Percentiles rank a stretch among this genome's conserved stretches.
Conservation (phyloP, 2,797 vertebrate genomes). For the Petrocephalus sullivani region DNA sequence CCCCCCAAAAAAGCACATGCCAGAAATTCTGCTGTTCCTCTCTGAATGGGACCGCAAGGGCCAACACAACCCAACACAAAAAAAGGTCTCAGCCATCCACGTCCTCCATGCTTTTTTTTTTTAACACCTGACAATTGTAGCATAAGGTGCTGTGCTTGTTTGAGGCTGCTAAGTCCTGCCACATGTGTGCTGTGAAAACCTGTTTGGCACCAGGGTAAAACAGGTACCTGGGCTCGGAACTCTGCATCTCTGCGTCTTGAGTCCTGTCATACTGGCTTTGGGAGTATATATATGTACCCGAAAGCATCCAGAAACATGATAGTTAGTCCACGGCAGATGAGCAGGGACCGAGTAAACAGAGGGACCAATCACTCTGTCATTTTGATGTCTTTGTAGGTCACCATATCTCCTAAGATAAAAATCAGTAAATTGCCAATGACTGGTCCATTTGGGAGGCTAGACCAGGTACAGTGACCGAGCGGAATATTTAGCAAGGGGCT, state of each 20-base stretch:
- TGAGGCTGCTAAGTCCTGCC: not conserved
- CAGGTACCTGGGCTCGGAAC: not conserved
- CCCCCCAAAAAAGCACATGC: not conserved
- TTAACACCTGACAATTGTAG: not conserved
- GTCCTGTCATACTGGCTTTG: not conserved
- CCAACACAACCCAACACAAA: not conserved
- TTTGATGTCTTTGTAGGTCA: not conserved
- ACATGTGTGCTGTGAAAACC: not conserved
- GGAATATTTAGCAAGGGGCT: not conserved
- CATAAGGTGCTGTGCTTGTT: not conserved
- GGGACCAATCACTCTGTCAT: not conserved
- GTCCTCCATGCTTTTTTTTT: conserved; percentile 7
- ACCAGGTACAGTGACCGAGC: not conserved
- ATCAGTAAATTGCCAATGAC: not conserved
- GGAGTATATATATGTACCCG: not conserved
- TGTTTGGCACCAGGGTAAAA: not conserved
- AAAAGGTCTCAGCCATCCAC: conserved; percentile 17
- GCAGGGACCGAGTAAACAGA: not conserved
- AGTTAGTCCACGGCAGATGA: not conserved
- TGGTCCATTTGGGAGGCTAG: not conserved
- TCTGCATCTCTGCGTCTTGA: not conserved
- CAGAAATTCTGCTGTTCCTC: not conserved
- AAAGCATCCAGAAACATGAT: not conserved
- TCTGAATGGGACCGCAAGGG: not conserved
- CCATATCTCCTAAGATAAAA: not conserved